These are phyloP conservation scores for Fundulus diaphanus DNA, from an alignment of 2,797 vertebrate genomes.

Conservation along the genomic window DNA sequence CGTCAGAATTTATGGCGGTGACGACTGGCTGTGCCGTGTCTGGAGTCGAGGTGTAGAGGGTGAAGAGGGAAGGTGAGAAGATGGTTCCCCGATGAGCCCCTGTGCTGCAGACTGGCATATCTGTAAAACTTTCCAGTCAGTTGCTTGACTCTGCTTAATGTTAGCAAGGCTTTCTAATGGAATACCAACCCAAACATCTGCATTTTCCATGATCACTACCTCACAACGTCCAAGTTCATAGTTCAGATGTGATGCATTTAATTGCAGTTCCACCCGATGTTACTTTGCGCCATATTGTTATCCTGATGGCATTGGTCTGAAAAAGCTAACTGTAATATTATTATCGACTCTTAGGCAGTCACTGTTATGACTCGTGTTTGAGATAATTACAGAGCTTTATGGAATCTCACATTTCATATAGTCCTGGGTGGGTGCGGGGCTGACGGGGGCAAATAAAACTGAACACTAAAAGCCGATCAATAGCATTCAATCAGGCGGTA, in stretches of 20 bases:
- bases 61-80: no score
- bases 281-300: not conserved
- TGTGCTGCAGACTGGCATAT: no score
- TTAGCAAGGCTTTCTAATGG: not conserved
- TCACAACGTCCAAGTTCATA: not conserved
- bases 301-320: not conserved
- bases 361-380: conserved; percentile 16
- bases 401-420: conserved; percentile 28
- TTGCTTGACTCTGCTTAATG: not conserved
- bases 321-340: conserved; percentile 4
- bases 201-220: not conserved
- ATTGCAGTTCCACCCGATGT: not conserved
- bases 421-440: not conserved
- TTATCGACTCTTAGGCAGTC: conserved; percentile 27
- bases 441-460: conserved; percentile 2
- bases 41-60: no score
- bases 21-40: no score
- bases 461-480: conserved; percentile 51
- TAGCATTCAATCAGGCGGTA: conserved; percentile 54
- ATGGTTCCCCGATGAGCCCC: no score
- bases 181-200: not conserved
- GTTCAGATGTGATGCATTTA: not conserved
- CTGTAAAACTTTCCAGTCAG: no score
- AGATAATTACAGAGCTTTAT: conserved; percentile 32
- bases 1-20: no score